Conservation (phyloP, 2,888 invertebrate species). For the Lypha dubia region DNA sequence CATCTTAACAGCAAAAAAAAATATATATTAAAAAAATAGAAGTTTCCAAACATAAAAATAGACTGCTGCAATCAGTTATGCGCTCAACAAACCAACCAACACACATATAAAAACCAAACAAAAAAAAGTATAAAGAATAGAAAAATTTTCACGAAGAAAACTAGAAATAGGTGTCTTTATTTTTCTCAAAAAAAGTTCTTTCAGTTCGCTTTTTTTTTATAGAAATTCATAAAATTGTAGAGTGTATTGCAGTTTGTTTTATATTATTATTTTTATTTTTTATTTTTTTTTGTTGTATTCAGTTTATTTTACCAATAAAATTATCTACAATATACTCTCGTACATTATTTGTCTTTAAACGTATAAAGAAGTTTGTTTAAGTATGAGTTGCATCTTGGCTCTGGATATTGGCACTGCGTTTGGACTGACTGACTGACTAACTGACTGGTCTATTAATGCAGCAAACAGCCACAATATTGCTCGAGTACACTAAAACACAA, state of each 20-base stretch:
- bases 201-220: constrained; percentile 28
- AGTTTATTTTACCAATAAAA: constrained; percentile 34
- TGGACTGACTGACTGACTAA: constrained; percentile 30
- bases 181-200: constrained; percentile 44
- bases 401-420: constrained; percentile 29
- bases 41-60: constrained; percentile 60
- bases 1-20: constrained; percentile 26
- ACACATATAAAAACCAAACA: neutral
- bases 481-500: constrained; percentile 26
- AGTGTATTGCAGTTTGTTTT: constrained; percentile 55
- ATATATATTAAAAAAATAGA: constrained; percentile 13
- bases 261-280: too few relatives aligned
- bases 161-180: constrained; percentile 59
- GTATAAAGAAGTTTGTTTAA: constrained; percentile 19
- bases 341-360: neutral
- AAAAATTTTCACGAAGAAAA: constrained; percentile 60
- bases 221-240: constrained; percentile 49
- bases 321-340: constrained; percentile 6
- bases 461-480: constrained; percentile 46
- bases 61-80: constrained; percentile 47
- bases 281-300: neutral
- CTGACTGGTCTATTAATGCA: constrained; percentile 62
- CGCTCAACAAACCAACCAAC: constrained; percentile 17
- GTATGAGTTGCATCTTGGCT: constrained; percentile 47
- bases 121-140: constrained; percentile 50